Conservation (phyloP, 2,888 invertebrate species). For the Brenthis daphne region DNA sequence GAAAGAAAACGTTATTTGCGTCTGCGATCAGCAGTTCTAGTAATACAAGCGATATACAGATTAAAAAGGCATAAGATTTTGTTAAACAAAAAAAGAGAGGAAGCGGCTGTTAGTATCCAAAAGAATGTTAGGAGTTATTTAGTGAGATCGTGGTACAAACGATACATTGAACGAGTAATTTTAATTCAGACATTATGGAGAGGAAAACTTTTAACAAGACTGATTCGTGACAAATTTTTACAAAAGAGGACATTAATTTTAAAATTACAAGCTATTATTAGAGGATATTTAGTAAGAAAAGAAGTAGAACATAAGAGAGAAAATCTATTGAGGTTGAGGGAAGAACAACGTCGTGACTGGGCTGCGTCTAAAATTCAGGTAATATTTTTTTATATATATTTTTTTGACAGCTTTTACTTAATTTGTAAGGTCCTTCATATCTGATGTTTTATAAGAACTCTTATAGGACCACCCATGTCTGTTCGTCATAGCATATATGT, state of each 20-base stretch:
- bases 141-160: conserved; percentile 53
- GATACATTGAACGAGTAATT: conserved; percentile 53
- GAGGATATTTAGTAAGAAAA: conserved; percentile 77
- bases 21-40: conserved; percentile 51
- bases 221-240: conserved; percentile 59
- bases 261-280: conserved; percentile 68
- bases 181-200: conserved; percentile 70
- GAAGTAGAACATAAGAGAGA: conserved; percentile 71
- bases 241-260: conserved; percentile 57
- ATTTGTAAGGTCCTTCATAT: too few relatives aligned
- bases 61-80: conserved; percentile 50
- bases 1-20: conserved; percentile 56
- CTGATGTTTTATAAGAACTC: too few relatives aligned
- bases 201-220: conserved; percentile 62
- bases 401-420: background rate
- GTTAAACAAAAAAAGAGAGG: conserved; percentile 47
- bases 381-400: conserved; percentile 29
- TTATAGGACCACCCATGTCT: too few relatives aligned
- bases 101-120: conserved; percentile 62
- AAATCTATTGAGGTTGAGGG: conserved; percentile 62
- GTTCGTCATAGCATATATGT: too few relatives aligned
- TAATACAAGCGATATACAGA: conserved; percentile 68
- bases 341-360: conserved; percentile 62
- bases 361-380: conserved; percentile 86
- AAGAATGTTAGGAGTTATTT: conserved; percentile 62